These are phyloP conservation scores for Palythoa grandis DNA, from an alignment of 92 coral and sea anemone genomes.

Conservation along the genomic window DNA sequence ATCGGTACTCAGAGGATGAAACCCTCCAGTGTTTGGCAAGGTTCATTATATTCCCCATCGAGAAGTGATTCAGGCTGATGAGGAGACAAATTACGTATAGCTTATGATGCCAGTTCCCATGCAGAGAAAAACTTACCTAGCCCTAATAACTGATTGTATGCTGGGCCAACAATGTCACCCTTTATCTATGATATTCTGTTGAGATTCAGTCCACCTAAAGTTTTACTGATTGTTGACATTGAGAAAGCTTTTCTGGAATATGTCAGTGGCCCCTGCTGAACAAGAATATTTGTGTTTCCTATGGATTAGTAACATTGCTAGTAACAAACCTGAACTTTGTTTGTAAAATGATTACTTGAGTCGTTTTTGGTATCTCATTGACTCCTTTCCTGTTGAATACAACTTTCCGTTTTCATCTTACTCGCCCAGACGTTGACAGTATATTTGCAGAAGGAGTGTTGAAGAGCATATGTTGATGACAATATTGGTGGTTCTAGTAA, in stretches of 20 bases:
- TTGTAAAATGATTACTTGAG: too few relatives aligned
- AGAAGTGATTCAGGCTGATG: neutral
- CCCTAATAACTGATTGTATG: conserved; percentile 17
- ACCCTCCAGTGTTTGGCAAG: too few relatives aligned
- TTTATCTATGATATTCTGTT: neutral
- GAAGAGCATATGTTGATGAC: conserved; percentile 16
- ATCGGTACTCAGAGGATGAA: too few relatives aligned
- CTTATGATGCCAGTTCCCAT: neutral
- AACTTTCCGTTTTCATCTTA: conserved; percentile 20
- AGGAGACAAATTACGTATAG: neutral
- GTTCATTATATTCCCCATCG: conserved; percentile 24
- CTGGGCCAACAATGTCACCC: neutral
- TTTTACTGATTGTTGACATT: neutral
- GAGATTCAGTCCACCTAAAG: neutral
- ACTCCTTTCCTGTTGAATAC: conserved; percentile 42
- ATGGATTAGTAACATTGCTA: neutral
- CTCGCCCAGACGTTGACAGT: neutral
- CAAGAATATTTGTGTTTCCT: neutral
- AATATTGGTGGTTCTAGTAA: too few relatives aligned
- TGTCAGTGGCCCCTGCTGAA: neutral
- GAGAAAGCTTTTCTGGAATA: neutral
- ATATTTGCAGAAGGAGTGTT: conserved; percentile 23
- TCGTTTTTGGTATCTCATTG: conserved; percentile 3
- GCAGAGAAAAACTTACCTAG: neutral
- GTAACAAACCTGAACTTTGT: too few relatives aligned